Conservation (phyloP, 2,888 invertebrate genomes). For the Drosophila mettleri region DNA sequence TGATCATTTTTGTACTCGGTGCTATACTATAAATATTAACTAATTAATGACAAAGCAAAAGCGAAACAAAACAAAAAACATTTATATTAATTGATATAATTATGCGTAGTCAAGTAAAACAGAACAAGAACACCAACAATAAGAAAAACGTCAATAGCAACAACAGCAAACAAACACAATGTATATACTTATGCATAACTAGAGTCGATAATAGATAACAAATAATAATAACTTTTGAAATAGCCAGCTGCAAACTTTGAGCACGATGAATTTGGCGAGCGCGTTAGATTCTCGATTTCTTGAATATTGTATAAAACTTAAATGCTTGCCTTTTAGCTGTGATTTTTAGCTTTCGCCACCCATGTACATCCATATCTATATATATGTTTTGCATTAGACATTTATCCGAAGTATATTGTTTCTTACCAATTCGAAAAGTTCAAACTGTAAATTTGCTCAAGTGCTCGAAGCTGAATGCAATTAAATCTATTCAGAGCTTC, state of each 20-base stretch:
- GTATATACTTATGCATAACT: constrained; percentile 60
- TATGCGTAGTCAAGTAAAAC: constrained; percentile 70
- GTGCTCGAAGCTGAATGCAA: constrained; percentile 30
- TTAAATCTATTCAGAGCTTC: constrained; percentile 6
- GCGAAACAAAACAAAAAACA: constrained; percentile 30
- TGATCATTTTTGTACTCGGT: constrained; percentile 84
- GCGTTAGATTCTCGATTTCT: constrained; percentile 31
- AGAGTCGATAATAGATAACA: constrained; percentile 43
- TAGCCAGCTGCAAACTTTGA: constrained; percentile 57
- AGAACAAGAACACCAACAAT: constrained; percentile 22
- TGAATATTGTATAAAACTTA: constrained; percentile 42
- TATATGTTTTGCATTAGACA: constrained; percentile 24
- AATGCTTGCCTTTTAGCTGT: constrained; percentile 77
- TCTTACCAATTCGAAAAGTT: constrained; percentile 19
- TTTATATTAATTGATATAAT: constrained; percentile 64
- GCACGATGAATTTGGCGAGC: constrained; percentile 55
- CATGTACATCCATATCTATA: not conserved
- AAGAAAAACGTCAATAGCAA: constrained; percentile 28
- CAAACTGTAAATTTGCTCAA: constrained; percentile 53
- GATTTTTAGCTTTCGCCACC: constrained; percentile 46
- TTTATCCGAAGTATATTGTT: constrained; percentile 17
- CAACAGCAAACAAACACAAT: constrained; percentile 36
- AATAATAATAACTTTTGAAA: constrained; percentile 32
- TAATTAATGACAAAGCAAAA: constrained; percentile 68
- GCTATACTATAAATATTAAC: constrained; percentile 84